Base-by-base conservation (phyloP, 2,888 invertebrate species). In the Callinectes sapidus region DNA sequence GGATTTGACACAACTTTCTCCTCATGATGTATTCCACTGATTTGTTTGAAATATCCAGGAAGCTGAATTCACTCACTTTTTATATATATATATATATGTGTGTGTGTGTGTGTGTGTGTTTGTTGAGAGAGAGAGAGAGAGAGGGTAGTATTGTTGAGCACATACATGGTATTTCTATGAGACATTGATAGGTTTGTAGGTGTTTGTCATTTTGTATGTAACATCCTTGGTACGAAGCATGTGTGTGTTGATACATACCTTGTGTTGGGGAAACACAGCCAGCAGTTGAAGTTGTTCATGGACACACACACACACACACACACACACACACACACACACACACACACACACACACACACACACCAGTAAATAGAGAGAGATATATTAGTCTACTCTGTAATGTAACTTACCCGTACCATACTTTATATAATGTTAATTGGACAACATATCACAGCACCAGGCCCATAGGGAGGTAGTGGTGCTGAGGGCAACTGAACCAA, bases 391-490 rank as follows among this genome's bases (percentile, higher is more conserved):
- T 81, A 35, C 35, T 81, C 13, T 81, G 77, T 81, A 81, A 32
- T 81, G 81, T 81, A 81, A 81, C 81, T 81, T 81, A 81, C 16
- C 81, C 35, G 35, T 81, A 81, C 48, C 48, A 48, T 48, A 48
- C 81, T 81, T 81, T 81, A 35, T 81, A 81, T 81, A 81, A n/a
- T 81, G 32, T 32, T 81, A 35, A 81, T 81, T 81, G 81, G 81
- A 81, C 8, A 81, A 81, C 81, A 81, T 81, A 81, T 81, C 81
- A 81, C 14, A 13, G 81, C 81, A 81, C 81, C 81, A 16, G 28
- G 32, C 35, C 71, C 35, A 32, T 81, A 13, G 35, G 35, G 35
- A 35, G 81, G 35, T n/a, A 32, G 81, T n/a, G 35, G 81, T 81
- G 81, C 35, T 18, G 35, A 81, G 81, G 81, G 35, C 32, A 35